Conservation (phyloP, 2,113 vertebrate genomes). For the Triplophysa tibetana region DNA sequence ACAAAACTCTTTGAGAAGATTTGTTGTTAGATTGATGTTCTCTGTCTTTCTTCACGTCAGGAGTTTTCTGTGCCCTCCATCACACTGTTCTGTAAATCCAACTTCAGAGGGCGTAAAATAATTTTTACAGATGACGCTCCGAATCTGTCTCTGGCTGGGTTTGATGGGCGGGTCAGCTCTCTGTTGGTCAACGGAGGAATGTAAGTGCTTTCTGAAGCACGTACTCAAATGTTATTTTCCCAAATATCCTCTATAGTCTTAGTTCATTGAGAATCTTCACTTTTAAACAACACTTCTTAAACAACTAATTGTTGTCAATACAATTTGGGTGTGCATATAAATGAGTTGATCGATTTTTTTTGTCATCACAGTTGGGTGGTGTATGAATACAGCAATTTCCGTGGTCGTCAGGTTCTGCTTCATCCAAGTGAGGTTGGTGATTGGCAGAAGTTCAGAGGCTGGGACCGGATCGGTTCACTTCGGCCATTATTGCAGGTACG, state of each 20-base stretch:
- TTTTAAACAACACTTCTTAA: too few species aligned
- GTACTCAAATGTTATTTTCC: background rate
- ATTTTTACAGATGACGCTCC: constrained; percentile 73
- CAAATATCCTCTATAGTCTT: too few species aligned
- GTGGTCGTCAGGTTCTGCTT: constrained; percentile 85
- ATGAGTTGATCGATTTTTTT: constrained; percentile 11
- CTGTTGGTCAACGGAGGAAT: constrained; percentile 87
- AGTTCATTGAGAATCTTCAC: too few species aligned
- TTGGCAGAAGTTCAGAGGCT: constrained; percentile 77
- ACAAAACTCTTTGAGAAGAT: too few species aligned
- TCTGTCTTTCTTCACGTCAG: constrained; percentile 63
- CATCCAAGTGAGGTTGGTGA: constrained; percentile 78
- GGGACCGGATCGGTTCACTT: constrained; percentile 84
- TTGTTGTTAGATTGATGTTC: background rate
- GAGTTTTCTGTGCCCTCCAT: constrained; percentile 88
- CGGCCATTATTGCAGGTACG: constrained; percentile 88
- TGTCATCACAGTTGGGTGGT: constrained; percentile 82
- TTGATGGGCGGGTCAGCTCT: constrained; percentile 79
- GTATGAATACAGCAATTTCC: constrained; percentile 86
- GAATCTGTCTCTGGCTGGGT: constrained; percentile 80
- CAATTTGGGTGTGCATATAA: background rate
- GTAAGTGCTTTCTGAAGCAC: constrained; percentile 71
- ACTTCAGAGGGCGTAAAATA: constrained; percentile 83
- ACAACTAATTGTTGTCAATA: too few species aligned
- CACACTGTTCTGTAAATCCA: constrained; percentile 81